phyloP scores from a whole-genome alignment of 2,113 vertebrate species.

The Pyxicephalus adspersus region DNA sequence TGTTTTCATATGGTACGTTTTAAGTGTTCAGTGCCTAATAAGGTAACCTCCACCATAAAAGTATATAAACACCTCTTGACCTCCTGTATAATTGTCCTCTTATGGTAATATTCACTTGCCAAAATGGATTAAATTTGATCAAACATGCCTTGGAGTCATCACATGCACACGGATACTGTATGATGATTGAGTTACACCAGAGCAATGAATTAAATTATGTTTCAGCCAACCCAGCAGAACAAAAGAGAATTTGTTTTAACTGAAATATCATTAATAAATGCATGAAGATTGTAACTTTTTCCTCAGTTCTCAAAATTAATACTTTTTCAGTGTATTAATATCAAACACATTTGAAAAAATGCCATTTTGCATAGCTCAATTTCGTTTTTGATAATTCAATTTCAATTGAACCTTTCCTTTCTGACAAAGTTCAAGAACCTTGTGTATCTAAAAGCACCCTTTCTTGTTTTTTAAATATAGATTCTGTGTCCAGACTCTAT shows the following conservation, averaged over 20 bases:
- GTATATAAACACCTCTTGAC: conserved; percentile 46
- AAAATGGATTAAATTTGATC: conserved; percentile 40
- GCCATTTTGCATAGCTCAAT: too few relatives aligned
- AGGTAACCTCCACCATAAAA: conserved; percentile 7
- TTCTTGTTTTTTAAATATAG: too few relatives aligned
- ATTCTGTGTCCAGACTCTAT: too few relatives aligned
- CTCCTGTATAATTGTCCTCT: conserved; percentile 38
- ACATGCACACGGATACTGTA: conserved; percentile 28
- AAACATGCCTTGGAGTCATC: conserved; percentile 41
- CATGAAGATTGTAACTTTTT: background rate
- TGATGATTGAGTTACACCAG: conserved; percentile 36
- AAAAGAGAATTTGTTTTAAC: conserved; percentile 32
- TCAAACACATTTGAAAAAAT: too few relatives aligned
- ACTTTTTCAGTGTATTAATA: too few relatives aligned
- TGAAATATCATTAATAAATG: conserved; percentile 27
- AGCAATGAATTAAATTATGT: conserved; percentile 38
- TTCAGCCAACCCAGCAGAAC: conserved; percentile 22
- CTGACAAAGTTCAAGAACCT: too few relatives aligned
- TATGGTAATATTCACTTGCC: conserved; percentile 40
- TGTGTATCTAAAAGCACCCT: too few relatives aligned
- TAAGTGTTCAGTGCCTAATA: conserved; percentile 8
- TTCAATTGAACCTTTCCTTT: too few relatives aligned
- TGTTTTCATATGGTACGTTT: conserved; percentile 13
- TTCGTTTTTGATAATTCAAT: too few relatives aligned
- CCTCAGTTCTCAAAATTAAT: background rate